phyloP scores from a whole-genome alignment of 2,888 invertebrate genomes.

The Lasius platythorax region DNA sequence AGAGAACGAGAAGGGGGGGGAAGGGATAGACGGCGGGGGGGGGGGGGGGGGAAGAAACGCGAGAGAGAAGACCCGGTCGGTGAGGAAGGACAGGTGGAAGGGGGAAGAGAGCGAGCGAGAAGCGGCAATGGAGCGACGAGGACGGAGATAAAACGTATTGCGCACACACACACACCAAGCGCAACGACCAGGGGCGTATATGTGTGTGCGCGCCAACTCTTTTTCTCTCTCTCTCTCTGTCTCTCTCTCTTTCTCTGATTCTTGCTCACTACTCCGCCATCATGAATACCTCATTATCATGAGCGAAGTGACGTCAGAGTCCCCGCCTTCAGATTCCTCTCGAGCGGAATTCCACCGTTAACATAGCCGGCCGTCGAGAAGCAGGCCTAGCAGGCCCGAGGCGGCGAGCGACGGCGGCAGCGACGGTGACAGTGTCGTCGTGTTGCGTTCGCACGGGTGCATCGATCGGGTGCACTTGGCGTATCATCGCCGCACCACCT shows the following conservation, averaged over 20 bases:
- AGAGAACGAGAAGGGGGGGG: slow-evolving; percentile 32
- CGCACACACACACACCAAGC: slow-evolving; percentile 33
- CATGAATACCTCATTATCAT: slow-evolving; percentile 95
- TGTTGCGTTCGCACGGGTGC: slow-evolving; percentile 64
- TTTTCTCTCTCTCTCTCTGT: slow-evolving; percentile 21
- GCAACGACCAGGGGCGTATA: slow-evolving; percentile 36
- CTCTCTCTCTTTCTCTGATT: slow-evolving; percentile 13
- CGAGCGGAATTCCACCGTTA: slow-evolving; percentile 87
- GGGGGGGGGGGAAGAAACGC: slow-evolving; percentile 45
- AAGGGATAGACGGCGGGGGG: too few species aligned
- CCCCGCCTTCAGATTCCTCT: slow-evolving; percentile 87
- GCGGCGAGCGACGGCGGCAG: slow-evolving; percentile 33
- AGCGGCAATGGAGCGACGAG: slow-evolving; percentile 50
- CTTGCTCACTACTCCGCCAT: slow-evolving; percentile 90
- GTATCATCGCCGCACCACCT: slow-evolving; percentile 57
- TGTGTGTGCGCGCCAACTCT: slow-evolving; percentile 48
- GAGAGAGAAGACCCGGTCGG: slow-evolving; percentile 30
- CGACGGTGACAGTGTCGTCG: slow-evolving; percentile 60
- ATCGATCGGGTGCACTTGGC: slow-evolving; percentile 55
- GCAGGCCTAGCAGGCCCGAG: slow-evolving; percentile 55
- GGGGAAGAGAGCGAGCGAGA: slow-evolving; percentile 56
- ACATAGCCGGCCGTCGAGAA: slow-evolving; percentile 80
- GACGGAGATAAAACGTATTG: slow-evolving; percentile 65
- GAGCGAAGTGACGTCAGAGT: slow-evolving; percentile 91
- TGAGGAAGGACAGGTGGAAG: slow-evolving; percentile 41